These are phyloP conservation scores for Andricus curvator DNA, from an alignment of 2,888 invertebrate species.

Conservation along the genomic window DNA sequence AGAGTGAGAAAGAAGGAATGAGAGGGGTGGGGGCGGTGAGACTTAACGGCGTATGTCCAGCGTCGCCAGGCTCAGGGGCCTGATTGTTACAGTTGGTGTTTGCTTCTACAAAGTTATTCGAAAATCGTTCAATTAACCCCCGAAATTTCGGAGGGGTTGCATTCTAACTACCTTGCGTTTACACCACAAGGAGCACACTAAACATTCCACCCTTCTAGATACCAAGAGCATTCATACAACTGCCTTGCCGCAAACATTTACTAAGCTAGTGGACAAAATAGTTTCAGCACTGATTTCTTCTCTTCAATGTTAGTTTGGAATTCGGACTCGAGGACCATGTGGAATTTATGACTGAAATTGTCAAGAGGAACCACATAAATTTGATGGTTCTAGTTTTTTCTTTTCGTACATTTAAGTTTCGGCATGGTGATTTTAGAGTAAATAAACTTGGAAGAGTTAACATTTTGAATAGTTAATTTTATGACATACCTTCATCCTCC, in stretches of 20 bases:
- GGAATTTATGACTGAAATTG: neutral
- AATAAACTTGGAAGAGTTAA: too few species aligned
- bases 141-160: constrained; percentile 57
- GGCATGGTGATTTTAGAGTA: too few species aligned
- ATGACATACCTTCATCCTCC: too few species aligned
- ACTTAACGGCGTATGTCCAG: constrained; percentile 30
- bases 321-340: neutral
- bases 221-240: neutral
- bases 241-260: constrained; percentile 33
- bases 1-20: too few species aligned
- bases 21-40: neutral
- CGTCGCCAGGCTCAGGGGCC: neutral
- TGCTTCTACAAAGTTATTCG: constrained; percentile 58
- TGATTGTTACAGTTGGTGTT: constrained; percentile 32
- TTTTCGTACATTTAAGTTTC: too few species aligned
- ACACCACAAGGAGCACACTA: constrained; percentile 31
- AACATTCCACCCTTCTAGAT: constrained; percentile 38
- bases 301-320: neutral
- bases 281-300: constrained; percentile 36
- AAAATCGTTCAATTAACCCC: constrained; percentile 64
- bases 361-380: neutral
- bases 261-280: constrained; percentile 12
- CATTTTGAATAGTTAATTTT: too few species aligned
- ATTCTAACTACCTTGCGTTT: constrained; percentile 60
- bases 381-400: neutral